Base-by-base conservation (phyloP, 2,797 vertebrate species). In the Enteromius radiatus region DNA sequence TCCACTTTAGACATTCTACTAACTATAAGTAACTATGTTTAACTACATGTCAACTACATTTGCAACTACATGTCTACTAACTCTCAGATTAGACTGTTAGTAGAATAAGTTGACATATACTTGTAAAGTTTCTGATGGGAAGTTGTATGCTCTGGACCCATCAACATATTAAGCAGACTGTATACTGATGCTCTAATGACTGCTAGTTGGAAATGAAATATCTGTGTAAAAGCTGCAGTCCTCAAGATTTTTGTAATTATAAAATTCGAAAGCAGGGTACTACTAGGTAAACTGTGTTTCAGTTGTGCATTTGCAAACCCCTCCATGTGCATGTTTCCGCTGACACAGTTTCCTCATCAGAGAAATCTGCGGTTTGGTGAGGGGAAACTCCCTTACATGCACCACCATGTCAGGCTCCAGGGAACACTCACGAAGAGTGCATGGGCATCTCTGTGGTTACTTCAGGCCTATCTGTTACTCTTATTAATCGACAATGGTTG, bases 361-460 rank as follows among this genome's bases (percentile, higher is more conserved):
- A 83, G 76, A 49, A 63, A 17, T 17, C 1, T 7, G 15, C 71
- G 52, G 59, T 78, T 80, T 85, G 1, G 26, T 65, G 67, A 38
- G 81, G 87, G 90, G 91, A 76, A 90, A 88, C 11, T 84, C 86
- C 89, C 85, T 56, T 67, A 11, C n/a, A 17, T 11, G 14, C 56
- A 33, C 52, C 52, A 36, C 14, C 41, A 61, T 15, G 15, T 26
- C 21, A 75, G n/a, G 49, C 2, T 59, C 43, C n/a, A 45, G 67
- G 67, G n/a, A 43, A 26, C 41, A 4, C 45, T 38, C 7, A 71
- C 0, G 1, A 15, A 61, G 12, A 26, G 8, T 21, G 9, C 41
- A 41, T 41, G 10, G 54, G 23, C 56, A 28, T 36, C 17, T 71
- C 61, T 36, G 41, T 71, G 78, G 38, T 47, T 47, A 71, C 54